phyloP scores from a whole-genome alignment of 1,140 invertebrate genomes.

The Heterodera carotae region DNA sequence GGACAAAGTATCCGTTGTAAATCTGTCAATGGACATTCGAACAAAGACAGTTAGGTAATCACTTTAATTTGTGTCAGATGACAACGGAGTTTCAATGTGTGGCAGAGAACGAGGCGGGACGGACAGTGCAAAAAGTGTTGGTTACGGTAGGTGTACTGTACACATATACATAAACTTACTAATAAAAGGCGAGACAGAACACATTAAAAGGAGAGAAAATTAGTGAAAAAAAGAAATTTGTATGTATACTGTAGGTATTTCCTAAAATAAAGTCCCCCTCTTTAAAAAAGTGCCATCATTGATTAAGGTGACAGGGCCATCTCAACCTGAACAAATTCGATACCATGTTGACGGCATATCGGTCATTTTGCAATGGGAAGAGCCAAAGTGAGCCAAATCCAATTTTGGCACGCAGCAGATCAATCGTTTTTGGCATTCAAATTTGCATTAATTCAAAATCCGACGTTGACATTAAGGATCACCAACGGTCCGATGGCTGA shows the following conservation, averaged over 20 bases:
- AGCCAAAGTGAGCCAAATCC: constrained; percentile 40
- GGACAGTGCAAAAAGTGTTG: constrained; percentile 50
- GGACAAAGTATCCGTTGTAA: too few species aligned
- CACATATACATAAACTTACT: too few species aligned
- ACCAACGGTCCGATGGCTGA: constrained; percentile 63
- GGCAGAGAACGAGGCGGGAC: constrained; percentile 65
- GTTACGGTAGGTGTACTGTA: constrained; percentile 52
- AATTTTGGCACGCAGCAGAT: too few species aligned
- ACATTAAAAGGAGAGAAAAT: too few species aligned
- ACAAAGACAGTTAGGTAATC: too few species aligned
- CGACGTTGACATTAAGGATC: constrained; percentile 30
- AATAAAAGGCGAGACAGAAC: too few species aligned
- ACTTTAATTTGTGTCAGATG: constrained; percentile 2
- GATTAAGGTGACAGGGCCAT: constrained; percentile 44
- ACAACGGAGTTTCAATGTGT: constrained; percentile 60
- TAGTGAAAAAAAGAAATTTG: too few species aligned
- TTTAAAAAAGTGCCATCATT: neutral
- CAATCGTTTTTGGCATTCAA: too few species aligned
- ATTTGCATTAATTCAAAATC: too few species aligned
- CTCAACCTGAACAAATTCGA: constrained; percentile 57
- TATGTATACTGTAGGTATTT: too few species aligned
- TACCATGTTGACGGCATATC: constrained; percentile 62
- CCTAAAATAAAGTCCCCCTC: too few species aligned
- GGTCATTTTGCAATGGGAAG: constrained; percentile 60
- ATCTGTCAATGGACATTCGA: too few species aligned